Evolutionary conservation across 35 echinoderm and acorn worm species (phyloP).

Genomic region (Diadema setosum): DNA sequence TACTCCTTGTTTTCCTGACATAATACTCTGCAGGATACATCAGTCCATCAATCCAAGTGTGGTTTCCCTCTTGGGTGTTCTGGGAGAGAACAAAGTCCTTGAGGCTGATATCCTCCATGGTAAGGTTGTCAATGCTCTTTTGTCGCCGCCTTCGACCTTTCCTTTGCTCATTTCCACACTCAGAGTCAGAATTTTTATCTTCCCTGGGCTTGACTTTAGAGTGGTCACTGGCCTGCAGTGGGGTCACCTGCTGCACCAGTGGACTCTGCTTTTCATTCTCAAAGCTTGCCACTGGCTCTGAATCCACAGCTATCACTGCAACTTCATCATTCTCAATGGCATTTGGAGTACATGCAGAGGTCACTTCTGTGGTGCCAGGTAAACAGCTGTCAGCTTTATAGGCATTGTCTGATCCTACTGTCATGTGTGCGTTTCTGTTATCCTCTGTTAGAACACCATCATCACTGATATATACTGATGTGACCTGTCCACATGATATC

Average conservation of each 20-base stretch:
- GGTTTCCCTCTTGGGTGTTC: constrained; percentile 28
- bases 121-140: constrained; percentile 17
- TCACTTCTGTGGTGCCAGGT: no score
- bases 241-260: not conserved
- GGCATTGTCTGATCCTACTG: no score
- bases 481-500: not conserved
- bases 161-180: no score
- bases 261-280: not conserved
- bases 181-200: not conserved
- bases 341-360: not conserved
- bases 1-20: constrained; percentile 77
- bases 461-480: not conserved
- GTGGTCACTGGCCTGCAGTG: not conserved
- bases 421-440: no score
- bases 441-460: not conserved
- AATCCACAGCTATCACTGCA: not conserved
- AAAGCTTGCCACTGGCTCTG: not conserved
- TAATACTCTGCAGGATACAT: constrained; percentile 81
- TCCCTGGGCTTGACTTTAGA: not conserved
- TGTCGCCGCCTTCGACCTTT: not conserved
- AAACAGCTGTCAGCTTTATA: no score
- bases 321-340: not conserved
- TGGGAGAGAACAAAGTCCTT: constrained; percentile 50
- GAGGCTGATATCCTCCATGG: constrained; percentile 45
- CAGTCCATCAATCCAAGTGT: constrained; percentile 68